Evolutionary conservation across 2,888 invertebrate species (phyloP), one percentile per base, ranked within the genome.

Genomic region (Nineta flava): DNA sequence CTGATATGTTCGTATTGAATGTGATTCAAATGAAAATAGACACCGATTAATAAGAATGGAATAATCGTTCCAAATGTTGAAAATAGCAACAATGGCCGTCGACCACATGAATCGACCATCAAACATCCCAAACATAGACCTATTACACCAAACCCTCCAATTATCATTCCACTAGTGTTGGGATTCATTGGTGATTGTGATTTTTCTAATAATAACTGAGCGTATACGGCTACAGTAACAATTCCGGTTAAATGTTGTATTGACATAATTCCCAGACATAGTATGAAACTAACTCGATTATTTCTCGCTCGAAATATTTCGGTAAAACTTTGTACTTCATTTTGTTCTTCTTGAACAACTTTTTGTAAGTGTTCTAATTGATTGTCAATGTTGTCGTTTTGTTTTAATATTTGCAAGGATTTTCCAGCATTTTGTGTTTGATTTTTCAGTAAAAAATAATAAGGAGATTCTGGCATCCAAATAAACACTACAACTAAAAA

Each of bases 191-290:
- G 16, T 12, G 47, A 47, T 6, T 58, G 59, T 35, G 58, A 55
- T 6, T 59, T 53, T 53, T 67, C 65, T 57, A 81, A 78, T 56
- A 81, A 79, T 1, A 66, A 64, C 51, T 76, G 74, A 1, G 74
- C 70, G 56, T 75, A 75, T 1, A 74, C 71, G 1, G 75, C 68
- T 2, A 76, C 68, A 1, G 75, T 73, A 44, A 74, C 73, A 51
- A 74, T 74, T 1, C 76, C 76, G 55, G 73, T 73, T 40, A 77
- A 65, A 57, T 81, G 79, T 57, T 73, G 73, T 47, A 71, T 69
- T 2, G 72, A 70, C 55, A 72, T 71, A 9, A 80, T 64, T 13
- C 72, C 70, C n/a, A 77, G 58, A 47, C 72, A 70, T 48, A 80
- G 73, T 58, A 72, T 67, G 57, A 80, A 65, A 2, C 80, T 79